Conservation (phyloP, 2,113 vertebrate species). For the Poeciliopsis turrubarensis region DNA sequence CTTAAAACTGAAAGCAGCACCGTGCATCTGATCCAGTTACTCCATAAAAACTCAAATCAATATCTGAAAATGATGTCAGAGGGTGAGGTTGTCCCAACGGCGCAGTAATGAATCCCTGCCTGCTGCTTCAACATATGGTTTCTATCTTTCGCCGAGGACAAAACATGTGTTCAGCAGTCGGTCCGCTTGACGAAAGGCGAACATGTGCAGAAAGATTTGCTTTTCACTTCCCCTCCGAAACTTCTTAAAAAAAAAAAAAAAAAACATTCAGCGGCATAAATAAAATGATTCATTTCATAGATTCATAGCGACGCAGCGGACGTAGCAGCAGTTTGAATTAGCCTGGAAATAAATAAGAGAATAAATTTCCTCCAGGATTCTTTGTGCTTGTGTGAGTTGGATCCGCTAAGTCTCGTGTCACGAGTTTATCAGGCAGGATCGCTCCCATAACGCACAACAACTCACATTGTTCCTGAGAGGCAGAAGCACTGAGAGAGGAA, state of each 20-base stretch:
- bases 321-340: background rate
- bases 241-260: too few species aligned
- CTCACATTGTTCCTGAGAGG: conserved; percentile 27
- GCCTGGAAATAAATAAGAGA: background rate
- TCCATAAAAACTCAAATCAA: background rate
- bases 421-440: conserved; percentile 43
- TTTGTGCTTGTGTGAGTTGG: background rate
- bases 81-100: conserved; percentile 54
- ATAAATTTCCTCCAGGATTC: background rate
- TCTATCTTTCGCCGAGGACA: conserved; percentile 24
- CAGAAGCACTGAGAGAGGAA: conserved; percentile 5
- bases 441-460: conserved; percentile 37
- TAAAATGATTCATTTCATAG: background rate
- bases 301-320: background rate
- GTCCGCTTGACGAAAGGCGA: background rate
- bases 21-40: background rate
- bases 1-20: background rate
- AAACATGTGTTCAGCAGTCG: conserved; percentile 9
- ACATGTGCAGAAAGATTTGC: background rate
- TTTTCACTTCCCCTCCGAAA: background rate
- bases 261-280: background rate
- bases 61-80: conserved; percentile 34
- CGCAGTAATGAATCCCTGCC: conserved; percentile 36
- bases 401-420: background rate
- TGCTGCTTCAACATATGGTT: conserved; percentile 31